phyloP scores from a whole-genome alignment of 2,113 vertebrate species.

The rabbit (Oryctolagus cuniculus) region DNA sequence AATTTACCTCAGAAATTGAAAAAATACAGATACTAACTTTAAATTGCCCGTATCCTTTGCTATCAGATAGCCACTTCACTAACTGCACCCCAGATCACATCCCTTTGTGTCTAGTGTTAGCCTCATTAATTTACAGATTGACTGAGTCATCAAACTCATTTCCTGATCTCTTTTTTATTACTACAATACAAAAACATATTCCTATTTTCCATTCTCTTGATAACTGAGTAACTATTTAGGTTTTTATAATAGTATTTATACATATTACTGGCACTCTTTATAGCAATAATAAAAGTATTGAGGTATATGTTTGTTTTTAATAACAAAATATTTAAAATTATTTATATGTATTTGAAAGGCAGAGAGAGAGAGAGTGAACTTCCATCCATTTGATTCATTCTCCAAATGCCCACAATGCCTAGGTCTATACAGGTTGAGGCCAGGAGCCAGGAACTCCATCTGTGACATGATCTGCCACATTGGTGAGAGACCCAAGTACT shows the following conservation, averaged over 20 bases:
- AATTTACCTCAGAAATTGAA: neutral
- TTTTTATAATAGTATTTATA: neutral
- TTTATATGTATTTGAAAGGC: too few species aligned
- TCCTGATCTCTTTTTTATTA: neutral
- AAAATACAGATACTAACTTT: neutral
- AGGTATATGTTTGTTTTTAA: neutral
- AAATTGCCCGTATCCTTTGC: neutral
- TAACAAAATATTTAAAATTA: too few species aligned
- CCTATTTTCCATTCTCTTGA: neutral
- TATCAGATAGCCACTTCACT: neutral
- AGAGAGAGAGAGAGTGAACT: too few species aligned
- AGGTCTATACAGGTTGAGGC: too few species aligned
- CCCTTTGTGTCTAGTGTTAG: too few species aligned
- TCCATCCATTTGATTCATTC: too few species aligned
- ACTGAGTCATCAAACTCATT: too few species aligned
- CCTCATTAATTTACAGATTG: neutral
- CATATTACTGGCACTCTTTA: neutral
- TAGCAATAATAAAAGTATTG: neutral
- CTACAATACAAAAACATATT: neutral
- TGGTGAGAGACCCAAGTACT: too few species aligned
- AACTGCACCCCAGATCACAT: neutral
- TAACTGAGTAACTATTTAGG: neutral
- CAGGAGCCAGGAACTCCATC: too few species aligned
- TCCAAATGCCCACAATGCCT: too few species aligned
- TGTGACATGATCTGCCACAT: too few species aligned